phyloP scores from a whole-genome alignment of 2,113 vertebrate genomes.

The Hypomesus transpacificus region DNA sequence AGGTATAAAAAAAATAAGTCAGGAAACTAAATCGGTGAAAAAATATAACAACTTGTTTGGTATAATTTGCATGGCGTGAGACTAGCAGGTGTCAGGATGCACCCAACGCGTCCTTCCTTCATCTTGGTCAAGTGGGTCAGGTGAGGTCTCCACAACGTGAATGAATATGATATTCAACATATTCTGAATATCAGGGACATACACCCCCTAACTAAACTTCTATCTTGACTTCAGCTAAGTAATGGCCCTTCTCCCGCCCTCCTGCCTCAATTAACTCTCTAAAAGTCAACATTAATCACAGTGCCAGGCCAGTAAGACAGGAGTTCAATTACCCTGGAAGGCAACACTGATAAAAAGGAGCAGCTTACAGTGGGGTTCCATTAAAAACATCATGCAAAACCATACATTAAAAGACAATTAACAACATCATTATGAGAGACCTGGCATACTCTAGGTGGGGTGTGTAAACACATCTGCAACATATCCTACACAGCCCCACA shows the following conservation, averaged over 20 bases:
- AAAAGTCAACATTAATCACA: slow-evolving; percentile 41
- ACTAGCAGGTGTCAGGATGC: background rate
- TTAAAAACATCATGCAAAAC: slow-evolving; percentile 10
- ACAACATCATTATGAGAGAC: slow-evolving; percentile 9
- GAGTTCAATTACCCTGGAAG: slow-evolving; percentile 33
- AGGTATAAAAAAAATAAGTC: background rate
- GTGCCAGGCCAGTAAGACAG: slow-evolving; percentile 11
- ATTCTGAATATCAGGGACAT: too few relatives aligned
- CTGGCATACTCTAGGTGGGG: background rate
- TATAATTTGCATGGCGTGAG: background rate
- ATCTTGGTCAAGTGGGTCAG: too few relatives aligned
- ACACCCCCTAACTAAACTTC: background rate
- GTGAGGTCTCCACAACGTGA: too few relatives aligned
- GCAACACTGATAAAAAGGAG: slow-evolving; percentile 13
- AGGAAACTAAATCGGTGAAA: background rate
- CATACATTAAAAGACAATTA: slow-evolving; percentile 25
- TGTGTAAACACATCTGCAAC: slow-evolving; percentile 5
- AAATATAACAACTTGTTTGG: background rate
- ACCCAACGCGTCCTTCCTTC: too few relatives aligned
- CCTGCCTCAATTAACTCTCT: slow-evolving; percentile 23
- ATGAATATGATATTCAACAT: too few relatives aligned
- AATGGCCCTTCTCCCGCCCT: slow-evolving; percentile 5
- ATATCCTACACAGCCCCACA: background rate
- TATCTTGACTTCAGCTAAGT: background rate
- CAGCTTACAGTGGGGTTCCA: slow-evolving; percentile 22